Evolutionary conservation across 2,113 vertebrate species (phyloP), one percentile per base, ranked within the genome.

Genomic region (Toxotes jaculatrix): DNA sequence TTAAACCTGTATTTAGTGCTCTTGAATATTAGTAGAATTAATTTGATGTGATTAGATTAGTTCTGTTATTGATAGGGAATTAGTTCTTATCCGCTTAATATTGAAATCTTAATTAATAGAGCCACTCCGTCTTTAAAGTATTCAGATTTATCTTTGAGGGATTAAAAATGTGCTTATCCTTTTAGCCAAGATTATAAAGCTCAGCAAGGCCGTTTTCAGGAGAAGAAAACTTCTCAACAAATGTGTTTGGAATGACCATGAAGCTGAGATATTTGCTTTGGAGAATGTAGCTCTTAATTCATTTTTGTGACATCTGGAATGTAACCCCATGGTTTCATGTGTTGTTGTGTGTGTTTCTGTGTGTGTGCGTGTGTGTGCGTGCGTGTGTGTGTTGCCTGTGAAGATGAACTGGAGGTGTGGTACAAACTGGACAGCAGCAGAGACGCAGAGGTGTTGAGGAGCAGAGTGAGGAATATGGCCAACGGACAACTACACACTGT

Each of bases 381-480:
- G 49, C 66, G 12, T 82, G 53, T 75, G 32, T 72, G 34, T 71
- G 51, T 36, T 82, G 11, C 86, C 74, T 70, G 51, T 88, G 77
- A 61, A 95, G 94, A 94, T 59, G 84, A 87, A 61, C 84, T 95
- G 90, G 94, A 95, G 82, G 74, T 94, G 69, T 83, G 88, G 74
- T 95, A 95, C 82, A 93, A 88, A 56, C 88, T 95, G 80, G 89
- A 93, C 78, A 53, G 86, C 80, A 80, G 85, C 92, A 84, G 87
- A 83, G 92, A 92, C 0, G 90, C 70, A 0, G 92, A 95, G 0
- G 88, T 92, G 64, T 61, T 94, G 78, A 78, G 75, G 70, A 91
- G 92, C 70, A 64, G 42, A 43, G 74, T 56, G 23, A 93, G 74
- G 83, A 88, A 79, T 45, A 63, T 94, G 81, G 90, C 89, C 32